A percentile compares a stretch with the other conserved stretches of the same genome.
phyloP scores from a whole-genome alignment of 2,113 vertebrate genomes.

The Cavia aperea region DNA sequence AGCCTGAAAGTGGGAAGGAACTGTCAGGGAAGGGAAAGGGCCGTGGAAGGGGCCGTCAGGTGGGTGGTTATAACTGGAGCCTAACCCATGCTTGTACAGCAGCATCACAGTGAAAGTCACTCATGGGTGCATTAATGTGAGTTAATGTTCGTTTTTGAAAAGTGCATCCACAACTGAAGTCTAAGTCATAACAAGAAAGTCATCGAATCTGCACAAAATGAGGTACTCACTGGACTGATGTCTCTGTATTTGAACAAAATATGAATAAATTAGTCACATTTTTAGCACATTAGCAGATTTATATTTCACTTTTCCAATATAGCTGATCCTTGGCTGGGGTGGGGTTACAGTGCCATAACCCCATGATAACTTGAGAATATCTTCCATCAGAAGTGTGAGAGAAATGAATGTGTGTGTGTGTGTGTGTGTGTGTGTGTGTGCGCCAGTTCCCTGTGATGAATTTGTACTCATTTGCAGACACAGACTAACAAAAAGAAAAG shows the following conservation, averaged over 20 bases:
- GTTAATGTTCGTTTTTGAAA: not conserved
- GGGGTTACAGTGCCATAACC: not conserved
- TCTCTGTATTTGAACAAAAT: constrained; percentile 8
- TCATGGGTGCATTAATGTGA: not conserved
- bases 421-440: not conserved
- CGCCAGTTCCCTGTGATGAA: not conserved
- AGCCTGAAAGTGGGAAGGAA: not conserved
- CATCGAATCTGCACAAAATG: constrained; percentile 1
- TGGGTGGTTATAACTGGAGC: accelerated
- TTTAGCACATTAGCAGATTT: not conserved
- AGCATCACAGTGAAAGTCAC: not conserved
- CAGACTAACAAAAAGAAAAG: not conserved
- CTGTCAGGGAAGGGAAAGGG: not conserved
- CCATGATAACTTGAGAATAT: not conserved
- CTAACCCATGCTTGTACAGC: accelerated
- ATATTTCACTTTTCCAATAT: not conserved
- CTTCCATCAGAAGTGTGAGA: not conserved
- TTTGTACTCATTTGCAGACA: not conserved
- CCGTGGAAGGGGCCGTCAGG: not conserved
- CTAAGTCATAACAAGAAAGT: not conserved
- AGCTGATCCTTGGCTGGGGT: not conserved
- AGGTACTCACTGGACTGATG: not conserved
- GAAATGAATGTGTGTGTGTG: no score
- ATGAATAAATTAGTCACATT: not conserved
- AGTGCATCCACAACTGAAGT: not conserved